Evolutionary conservation across 2,888 invertebrate genomes (phyloP).

Genomic region (Acrobasis repandana): DNA sequence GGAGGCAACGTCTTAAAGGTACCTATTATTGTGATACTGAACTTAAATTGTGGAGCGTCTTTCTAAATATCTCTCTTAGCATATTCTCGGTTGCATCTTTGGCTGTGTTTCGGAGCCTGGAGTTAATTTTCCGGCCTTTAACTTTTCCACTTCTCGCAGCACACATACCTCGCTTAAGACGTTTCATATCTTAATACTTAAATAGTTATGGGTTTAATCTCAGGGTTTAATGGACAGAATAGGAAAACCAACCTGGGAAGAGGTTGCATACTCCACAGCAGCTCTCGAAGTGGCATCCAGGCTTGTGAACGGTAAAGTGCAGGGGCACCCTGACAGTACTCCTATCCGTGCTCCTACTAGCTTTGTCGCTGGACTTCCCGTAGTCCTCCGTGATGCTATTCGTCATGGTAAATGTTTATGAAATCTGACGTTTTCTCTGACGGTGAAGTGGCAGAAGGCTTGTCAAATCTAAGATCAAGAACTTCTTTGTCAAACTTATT

Average conservation of each 20-base stretch:
- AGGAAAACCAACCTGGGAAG: slow-evolving; percentile 46
- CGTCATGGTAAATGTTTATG: slow-evolving; percentile 39
- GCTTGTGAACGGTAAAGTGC: slow-evolving; percentile 67
- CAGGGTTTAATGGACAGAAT: background rate
- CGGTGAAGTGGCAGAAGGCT: background rate
- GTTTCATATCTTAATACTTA: no score
- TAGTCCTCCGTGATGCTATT: slow-evolving; percentile 50
- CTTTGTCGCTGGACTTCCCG: slow-evolving; percentile 50
- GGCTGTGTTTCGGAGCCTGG: no score
- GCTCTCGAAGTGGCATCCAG: slow-evolving; percentile 71
- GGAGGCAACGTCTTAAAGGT: no score
- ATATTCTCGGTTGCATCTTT: no score
- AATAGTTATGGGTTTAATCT: no score
- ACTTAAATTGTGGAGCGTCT: no score
- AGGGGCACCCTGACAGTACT: slow-evolving; percentile 72
- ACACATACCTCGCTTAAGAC: no score
- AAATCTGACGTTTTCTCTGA: background rate
- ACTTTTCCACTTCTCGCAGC: no score
- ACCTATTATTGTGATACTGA: no score
- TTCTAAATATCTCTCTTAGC: no score
- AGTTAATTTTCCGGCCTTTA: no score
- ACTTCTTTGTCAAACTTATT: no score
- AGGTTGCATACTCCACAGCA: slow-evolving; percentile 75
- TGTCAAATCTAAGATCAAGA: background rate
- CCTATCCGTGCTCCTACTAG: slow-evolving; percentile 46